phyloP scores from a whole-genome alignment of 2,113 vertebrate species.

The Gymnorhina tibicen region DNA sequence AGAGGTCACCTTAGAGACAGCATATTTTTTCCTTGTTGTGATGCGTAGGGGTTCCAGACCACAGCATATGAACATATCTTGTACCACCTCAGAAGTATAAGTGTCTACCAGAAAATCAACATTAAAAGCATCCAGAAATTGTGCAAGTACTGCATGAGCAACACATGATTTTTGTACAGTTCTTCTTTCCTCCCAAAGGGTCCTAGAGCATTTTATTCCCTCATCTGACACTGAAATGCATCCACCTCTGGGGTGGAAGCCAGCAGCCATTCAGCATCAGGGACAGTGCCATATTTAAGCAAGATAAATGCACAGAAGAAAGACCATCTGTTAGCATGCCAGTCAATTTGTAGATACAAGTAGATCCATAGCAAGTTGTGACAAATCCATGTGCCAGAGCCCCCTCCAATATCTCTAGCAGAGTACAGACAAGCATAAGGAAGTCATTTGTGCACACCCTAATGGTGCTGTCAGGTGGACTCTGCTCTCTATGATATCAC shows the following conservation, averaged over 20 bases:
- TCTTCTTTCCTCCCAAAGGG: not conserved
- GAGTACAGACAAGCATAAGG: not conserved
- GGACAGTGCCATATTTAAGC: conserved; percentile 30
- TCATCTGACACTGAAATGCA: conserved; percentile 22
- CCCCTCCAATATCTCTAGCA: not conserved
- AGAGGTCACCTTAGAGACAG: not conserved
- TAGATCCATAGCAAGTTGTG: not conserved
- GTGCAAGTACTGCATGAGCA: not conserved
- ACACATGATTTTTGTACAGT: not conserved
- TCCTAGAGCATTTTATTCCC: not conserved
- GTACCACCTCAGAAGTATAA: not conserved
- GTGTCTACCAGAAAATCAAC: not conserved
- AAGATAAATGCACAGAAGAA: conserved; percentile 6
- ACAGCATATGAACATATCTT: not conserved
- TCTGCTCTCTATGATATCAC: not conserved
- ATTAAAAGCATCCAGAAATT: not conserved
- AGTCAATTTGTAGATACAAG: conserved; percentile 9
- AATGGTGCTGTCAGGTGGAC: not conserved
- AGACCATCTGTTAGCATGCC: conserved; percentile 1
- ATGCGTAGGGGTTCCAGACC: not conserved
- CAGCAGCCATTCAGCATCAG: conserved; percentile 59
- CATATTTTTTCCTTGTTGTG: not conserved
- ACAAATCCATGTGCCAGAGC: not conserved
- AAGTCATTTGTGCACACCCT: conserved; percentile 1
- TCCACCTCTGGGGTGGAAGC: conserved; percentile 46